Conservation (phyloP, 53 echinoderm and acorn worm genomes). For the Echinarachnius parma region DNA sequence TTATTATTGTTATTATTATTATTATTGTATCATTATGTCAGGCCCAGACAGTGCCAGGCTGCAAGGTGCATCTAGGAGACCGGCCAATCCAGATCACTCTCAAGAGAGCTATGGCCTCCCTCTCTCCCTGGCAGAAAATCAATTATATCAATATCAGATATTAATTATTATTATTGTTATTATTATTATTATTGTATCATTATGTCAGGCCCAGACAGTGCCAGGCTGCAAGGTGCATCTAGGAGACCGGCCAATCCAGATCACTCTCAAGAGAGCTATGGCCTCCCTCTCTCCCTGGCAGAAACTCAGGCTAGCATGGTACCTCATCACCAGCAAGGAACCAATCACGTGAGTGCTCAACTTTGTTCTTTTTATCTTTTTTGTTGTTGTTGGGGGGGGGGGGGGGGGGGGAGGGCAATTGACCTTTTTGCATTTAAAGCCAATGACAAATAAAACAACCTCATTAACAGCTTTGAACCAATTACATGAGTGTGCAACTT, state of each 20-base stretch:
- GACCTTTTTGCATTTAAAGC: too few relatives aligned
- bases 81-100: constrained; percentile 92
- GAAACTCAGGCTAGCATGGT: constrained; percentile 90
- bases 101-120: constrained; percentile 88
- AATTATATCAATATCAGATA: too few relatives aligned
- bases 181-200: too few relatives aligned
- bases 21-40: too few relatives aligned
- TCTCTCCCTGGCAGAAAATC: constrained; percentile 76
- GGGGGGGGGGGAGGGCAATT: too few relatives aligned
- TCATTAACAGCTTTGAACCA: too few relatives aligned
- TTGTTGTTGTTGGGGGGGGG: too few relatives aligned
- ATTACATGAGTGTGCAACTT: too few relatives aligned
- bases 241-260: constrained; percentile 90
- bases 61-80: constrained; percentile 86
- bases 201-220: constrained; percentile 83
- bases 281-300: constrained; percentile 78
- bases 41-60: constrained; percentile 93
- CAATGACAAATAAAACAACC: too few relatives aligned
- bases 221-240: constrained; percentile 91
- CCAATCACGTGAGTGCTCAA: constrained; percentile 94
- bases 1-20: too few relatives aligned
- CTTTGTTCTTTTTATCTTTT: too few relatives aligned
- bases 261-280: constrained; percentile 93
- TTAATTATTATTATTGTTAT: too few relatives aligned
- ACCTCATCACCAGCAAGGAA: constrained; percentile 84